Base-by-base conservation (phyloP, 2,888 invertebrate genomes). In the Thymelicus acteon region DNA sequence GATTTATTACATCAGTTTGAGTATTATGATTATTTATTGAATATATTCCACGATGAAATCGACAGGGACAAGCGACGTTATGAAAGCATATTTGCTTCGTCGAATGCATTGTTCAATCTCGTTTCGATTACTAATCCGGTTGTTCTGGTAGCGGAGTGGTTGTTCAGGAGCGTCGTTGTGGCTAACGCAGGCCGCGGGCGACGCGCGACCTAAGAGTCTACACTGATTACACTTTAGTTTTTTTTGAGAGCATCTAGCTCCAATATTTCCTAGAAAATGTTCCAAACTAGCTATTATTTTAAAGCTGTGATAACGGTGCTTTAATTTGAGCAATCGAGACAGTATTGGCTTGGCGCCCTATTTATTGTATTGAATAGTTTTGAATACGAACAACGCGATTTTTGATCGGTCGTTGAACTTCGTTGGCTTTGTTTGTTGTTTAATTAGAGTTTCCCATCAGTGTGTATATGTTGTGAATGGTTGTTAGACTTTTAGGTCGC, bases 101-200 rank as follows among this genome's bases (percentile, higher is more conserved):
- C 58, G 73, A 73, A 75, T 75, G 77, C 74, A 77, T 75, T 72
- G 79, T 79, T 79, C 82, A 81, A 78, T 82, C 82, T 82, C 80
- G 81, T 82, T 76, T 74, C 75, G 71, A 73, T 69, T 73, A 78
- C 77, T 78, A 78, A 79, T 62, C 63, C 62, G 39, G 40, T 63
- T 49, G 62, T 31, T 58, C 10, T 63, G 63, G 63, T 69, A n/a
- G 6, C 37, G 69, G 69, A 19, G 19, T 58, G 69, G 19, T 19
- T 19, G 19, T 19, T 19, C 19, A 19, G 19, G 52, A 60, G 67
- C 67, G 68, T 79, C 76, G 77, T 40, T 61, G 31, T 68, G 61
- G 40, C 54, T 68, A 57, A 57, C 49, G 12, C 54, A 7, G 12
- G 54, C 54, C n/a, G 31, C 13, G 57, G 12, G 19, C 19, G 52